Evolutionary conservation across 2,113 vertebrate species (phyloP).

Genomic region (Emydura subglobosa): DNA sequence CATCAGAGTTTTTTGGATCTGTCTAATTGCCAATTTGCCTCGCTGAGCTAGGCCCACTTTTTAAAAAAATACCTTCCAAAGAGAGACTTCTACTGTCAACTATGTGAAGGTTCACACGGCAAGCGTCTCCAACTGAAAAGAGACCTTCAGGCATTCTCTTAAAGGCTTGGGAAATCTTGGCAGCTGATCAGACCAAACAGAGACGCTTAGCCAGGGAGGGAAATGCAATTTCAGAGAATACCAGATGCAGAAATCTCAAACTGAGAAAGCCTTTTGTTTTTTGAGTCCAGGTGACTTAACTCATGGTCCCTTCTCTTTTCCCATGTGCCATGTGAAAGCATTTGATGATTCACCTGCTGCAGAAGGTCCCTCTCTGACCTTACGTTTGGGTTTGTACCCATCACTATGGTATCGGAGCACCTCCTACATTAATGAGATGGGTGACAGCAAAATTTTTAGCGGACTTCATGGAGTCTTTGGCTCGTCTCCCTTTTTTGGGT

Average conservation of each 20-base stretch:
- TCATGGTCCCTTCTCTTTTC: slow-evolving; percentile 43
- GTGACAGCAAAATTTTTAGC: slow-evolving; percentile 45
- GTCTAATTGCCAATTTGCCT: slow-evolving; percentile 52
- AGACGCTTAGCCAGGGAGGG: neutral
- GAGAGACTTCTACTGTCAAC: neutral
- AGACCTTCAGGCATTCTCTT: neutral
- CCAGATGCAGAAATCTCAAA: slow-evolving; percentile 31
- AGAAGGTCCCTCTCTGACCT: slow-evolving; percentile 45
- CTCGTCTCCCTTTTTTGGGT: neutral
- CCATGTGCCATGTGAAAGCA: slow-evolving; percentile 31
- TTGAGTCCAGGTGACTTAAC: slow-evolving; percentile 44
- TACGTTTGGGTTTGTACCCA: slow-evolving; percentile 58
- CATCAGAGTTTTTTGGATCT: slow-evolving; percentile 16
- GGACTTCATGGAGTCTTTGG: slow-evolving; percentile 15
- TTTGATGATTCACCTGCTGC: slow-evolving; percentile 46
- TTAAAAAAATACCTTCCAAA: neutral
- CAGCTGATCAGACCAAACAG: neutral
- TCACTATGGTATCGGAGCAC: slow-evolving; percentile 39
- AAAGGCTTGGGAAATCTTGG: neutral
- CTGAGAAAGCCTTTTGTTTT: slow-evolving; percentile 11
- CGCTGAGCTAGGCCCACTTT: slow-evolving; percentile 53
- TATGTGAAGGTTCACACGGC: neutral
- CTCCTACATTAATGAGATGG: slow-evolving; percentile 56
- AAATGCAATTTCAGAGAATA: neutral
- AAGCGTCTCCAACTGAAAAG: neutral